Evolutionary conservation across 2,888 invertebrate genomes (phyloP).

Genomic region (Thyatira batis): DNA sequence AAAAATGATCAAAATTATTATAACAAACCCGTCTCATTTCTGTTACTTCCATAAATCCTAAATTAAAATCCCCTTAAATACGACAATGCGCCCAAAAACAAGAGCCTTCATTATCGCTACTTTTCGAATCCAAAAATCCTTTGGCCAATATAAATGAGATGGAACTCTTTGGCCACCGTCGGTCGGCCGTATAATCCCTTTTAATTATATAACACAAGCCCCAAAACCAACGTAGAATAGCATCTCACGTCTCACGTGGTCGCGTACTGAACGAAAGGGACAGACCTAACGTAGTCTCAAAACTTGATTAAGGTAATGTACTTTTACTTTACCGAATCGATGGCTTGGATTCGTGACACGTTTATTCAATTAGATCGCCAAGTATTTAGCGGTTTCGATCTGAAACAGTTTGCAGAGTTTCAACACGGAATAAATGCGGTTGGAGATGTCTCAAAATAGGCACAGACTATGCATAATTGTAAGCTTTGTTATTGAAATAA

Average conservation of each 20-base stretch:
- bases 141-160: slow-evolving; percentile 42
- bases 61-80: neutral
- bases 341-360: slow-evolving; percentile 63
- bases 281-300: no score
- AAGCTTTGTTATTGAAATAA: no score
- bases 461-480: no score
- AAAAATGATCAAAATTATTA: no score
- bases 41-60: no score
- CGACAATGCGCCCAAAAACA: neutral
- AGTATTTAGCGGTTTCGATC: slow-evolving; percentile 53
- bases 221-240: no score
- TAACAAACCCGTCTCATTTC: no score
- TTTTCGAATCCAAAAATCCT: slow-evolving; percentile 33
- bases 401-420: slow-evolving; percentile 3
- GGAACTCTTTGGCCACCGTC: neutral
- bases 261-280: no score
- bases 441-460: neutral
- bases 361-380: slow-evolving; percentile 68
- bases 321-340: no score
- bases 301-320: no score
- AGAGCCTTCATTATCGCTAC: neutral
- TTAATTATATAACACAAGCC: no score
- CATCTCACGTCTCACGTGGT: no score
- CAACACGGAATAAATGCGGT: neutral
- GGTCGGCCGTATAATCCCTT: slow-evolving; percentile 48